phyloP scores from a whole-genome alignment of 2,888 invertebrate genomes.

The Anaspis maculata region DNA sequence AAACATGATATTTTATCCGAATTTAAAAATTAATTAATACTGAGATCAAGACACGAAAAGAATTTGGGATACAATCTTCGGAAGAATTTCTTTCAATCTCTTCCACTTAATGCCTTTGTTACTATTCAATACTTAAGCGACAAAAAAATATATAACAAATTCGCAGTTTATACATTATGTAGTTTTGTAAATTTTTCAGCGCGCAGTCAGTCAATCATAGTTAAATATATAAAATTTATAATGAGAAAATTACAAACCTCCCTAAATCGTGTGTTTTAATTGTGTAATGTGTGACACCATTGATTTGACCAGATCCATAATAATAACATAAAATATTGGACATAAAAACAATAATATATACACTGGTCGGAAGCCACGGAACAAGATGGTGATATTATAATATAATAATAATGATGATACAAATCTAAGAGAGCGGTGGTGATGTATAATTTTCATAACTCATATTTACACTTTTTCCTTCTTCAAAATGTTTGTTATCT shows the following conservation, averaged over 20 bases:
- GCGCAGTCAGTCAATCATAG: constrained; percentile 16
- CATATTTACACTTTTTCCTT: constrained; percentile 20
- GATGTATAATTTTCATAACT: constrained; percentile 21
- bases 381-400: constrained; percentile 4
- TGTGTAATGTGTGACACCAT: no score
- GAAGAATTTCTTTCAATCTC: no score
- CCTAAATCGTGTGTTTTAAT: no score
- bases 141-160: no score
- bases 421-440: constrained; percentile 16
- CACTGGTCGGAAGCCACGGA: constrained; percentile 15
- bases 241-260: constrained; percentile 21
- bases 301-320: constrained; percentile 18
- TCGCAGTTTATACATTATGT: no score
- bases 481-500: constrained; percentile 24
- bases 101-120: no score
- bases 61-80: constrained; percentile 22
- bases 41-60: constrained; percentile 34
- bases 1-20: constrained; percentile 21
- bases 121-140: no score
- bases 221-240: constrained; percentile 10
- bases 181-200: no score
- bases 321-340: constrained; percentile 6
- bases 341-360: constrained; percentile 9
- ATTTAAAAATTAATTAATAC: constrained; percentile 34
- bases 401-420: no score